phyloP scores from a whole-genome alignment of 2,888 invertebrate genomes.

The Cephus rjabovi region DNA sequence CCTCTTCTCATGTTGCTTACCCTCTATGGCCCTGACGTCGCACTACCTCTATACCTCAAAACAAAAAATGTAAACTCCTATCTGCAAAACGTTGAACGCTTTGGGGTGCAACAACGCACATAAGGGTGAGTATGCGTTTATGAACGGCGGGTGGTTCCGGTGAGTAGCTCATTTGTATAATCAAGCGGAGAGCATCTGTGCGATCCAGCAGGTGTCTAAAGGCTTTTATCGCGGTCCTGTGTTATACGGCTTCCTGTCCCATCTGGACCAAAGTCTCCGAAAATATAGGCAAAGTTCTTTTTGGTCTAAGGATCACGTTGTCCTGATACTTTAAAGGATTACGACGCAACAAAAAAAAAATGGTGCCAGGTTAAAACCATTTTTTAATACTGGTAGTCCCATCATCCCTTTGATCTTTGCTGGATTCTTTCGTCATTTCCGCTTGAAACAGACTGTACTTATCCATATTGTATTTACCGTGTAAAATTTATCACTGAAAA shows the following conservation, averaged over 20 bases:
- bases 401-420: background rate
- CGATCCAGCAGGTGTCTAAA: conserved; percentile 56
- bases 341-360: background rate
- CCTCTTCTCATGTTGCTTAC: background rate
- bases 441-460: background rate
- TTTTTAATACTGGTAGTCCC: background rate
- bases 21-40: background rate
- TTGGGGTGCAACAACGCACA: background rate
- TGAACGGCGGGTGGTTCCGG: conserved; percentile 25
- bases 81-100: conserved; percentile 1
- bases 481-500: background rate
- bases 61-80: background rate
- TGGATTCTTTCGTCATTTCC: background rate
- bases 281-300: conserved; percentile 21
- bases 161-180: conserved; percentile 25
- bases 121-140: conserved; percentile 6
- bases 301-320: background rate
- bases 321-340: conserved; percentile 1
- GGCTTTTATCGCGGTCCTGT: conserved; percentile 52
- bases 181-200: conserved; percentile 50
- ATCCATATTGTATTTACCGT: background rate
- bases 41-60: background rate
- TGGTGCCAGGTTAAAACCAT: background rate
- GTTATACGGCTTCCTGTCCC: conserved; percentile 49
- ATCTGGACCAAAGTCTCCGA: conserved; percentile 40